Base-by-base conservation (phyloP, 2,113 vertebrate species). In the Percopsis transmontana region DNA sequence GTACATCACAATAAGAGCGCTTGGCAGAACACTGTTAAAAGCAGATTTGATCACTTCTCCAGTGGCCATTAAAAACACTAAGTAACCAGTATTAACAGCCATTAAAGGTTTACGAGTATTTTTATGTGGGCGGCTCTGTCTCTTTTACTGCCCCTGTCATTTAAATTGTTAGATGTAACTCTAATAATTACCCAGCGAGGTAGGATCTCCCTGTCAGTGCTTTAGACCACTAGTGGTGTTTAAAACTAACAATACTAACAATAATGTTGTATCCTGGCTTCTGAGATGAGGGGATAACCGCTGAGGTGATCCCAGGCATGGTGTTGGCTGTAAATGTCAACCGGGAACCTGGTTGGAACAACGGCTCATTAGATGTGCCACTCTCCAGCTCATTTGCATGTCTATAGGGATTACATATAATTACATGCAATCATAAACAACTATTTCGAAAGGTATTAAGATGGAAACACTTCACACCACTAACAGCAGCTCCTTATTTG, bases 401-500 rank as follows among this genome's bases (percentile, higher is more conserved):
- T 80, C 81, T 85, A 80, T 80, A 45, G 80, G 69, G 84, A 41
- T 79, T 83, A n/a, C n/a, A n/a, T n/a, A n/a, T n/a, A n/a, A n/a
- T n/a, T n/a, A n/a, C n/a, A n/a, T 82, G 69, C 69, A 77, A 78
- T 70, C 72, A 81, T 62, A 85, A 87, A 80, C 72, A 87, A 72
- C 72, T 59, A 79, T 80, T 85, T 71, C 74, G 57, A 74, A 66
- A 81, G 76, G 78, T 72, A 67, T 74, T 66, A 62, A 45, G 61
- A 82, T 66, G 47, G 58, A 33, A 45, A 41, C 51, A 62, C 69
- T 77, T 82, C 47, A 24, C 61, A 11, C 66, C 58, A 10, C 3
- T 50, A 33, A 33, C 5, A 33, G 8, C 5, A 33, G 8, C 27
- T 33, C 27, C 8, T 33, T 33, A 33, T 7, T 33, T n/a, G n/a